Percentiles rank a stretch among this genome's conserved stretches.
These are phyloP conservation scores for Gallirallus australis DNA, from an alignment of 2,797 vertebrate genomes.

Conservation along the genomic window DNA sequence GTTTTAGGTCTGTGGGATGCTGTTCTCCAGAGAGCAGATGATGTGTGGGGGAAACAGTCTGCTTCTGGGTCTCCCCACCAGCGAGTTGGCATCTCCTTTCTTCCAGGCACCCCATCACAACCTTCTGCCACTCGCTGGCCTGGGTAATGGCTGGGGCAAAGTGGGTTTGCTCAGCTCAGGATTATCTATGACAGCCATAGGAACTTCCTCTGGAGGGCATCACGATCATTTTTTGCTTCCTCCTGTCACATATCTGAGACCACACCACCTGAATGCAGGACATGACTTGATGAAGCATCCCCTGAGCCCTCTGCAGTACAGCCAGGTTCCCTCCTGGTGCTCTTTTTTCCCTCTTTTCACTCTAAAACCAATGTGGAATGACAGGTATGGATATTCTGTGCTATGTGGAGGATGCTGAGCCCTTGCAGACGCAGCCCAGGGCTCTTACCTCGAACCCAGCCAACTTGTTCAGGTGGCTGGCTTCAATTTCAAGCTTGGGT, in stretches of 20 bases:
- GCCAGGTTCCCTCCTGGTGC: background rate
- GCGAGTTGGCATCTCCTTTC: background rate
- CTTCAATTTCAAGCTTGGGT: background rate
- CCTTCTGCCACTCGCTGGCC: background rate
- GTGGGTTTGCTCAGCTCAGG: background rate
- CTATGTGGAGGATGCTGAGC: background rate
- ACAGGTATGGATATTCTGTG: background rate
- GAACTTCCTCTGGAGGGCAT: background rate
- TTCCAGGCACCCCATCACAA: background rate
- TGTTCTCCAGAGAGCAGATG: background rate
- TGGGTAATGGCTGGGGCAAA: background rate
- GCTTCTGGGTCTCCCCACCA: background rate
- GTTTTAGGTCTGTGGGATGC: background rate
- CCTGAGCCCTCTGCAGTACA: fast-evolving
- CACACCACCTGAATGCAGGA: background rate
- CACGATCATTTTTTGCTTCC: background rate
- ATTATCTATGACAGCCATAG: fast-evolving
- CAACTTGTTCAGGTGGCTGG: background rate
- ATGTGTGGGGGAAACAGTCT: background rate
- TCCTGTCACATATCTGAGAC: background rate
- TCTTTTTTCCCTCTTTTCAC: background rate
- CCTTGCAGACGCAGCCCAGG: fast-evolving
- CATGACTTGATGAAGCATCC: fast-evolving
- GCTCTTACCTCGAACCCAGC: background rate
- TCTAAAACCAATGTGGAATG: background rate